Evolutionary conservation across 1,140 invertebrate species (phyloP).

Genomic region (Eriocheir sinensis): DNA sequence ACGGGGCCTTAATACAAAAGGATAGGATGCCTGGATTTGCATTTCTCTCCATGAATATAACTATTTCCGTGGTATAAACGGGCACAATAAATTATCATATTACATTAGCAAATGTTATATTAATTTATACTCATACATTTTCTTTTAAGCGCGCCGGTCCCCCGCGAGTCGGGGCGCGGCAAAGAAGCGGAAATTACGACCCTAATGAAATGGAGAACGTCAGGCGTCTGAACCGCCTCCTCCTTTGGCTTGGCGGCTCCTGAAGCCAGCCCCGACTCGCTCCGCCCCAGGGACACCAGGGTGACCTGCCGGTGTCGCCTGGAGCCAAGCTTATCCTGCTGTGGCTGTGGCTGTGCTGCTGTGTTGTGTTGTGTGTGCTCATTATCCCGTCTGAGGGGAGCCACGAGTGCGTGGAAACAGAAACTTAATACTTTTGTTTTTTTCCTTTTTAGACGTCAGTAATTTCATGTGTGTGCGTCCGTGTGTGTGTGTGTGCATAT

Average conservation of each 20-base stretch:
- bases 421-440: no score
- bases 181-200: constrained; percentile 43
- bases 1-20: constrained; percentile 1
- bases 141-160: not conserved
- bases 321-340: not conserved
- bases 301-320: not conserved
- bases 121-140: constrained; percentile 13
- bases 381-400: no score
- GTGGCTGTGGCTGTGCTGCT: not conserved
- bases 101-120: constrained; percentile 34
- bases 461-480: no score
- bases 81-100: constrained; percentile 46
- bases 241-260: not conserved
- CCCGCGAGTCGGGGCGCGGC: not conserved
- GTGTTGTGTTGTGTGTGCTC: no score
- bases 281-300: no score
- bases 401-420: no score
- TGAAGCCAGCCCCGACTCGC: not conserved
- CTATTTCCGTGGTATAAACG: constrained; percentile 46
- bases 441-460: no score
- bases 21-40: constrained; percentile 13
- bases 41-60: constrained; percentile 42
- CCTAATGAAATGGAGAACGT: not conserved
- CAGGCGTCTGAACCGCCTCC: no score
- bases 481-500: not conserved